These are phyloP conservation scores for Nicator chloris DNA, from an alignment of 2,113 vertebrate genomes.

Conservation along the genomic window DNA sequence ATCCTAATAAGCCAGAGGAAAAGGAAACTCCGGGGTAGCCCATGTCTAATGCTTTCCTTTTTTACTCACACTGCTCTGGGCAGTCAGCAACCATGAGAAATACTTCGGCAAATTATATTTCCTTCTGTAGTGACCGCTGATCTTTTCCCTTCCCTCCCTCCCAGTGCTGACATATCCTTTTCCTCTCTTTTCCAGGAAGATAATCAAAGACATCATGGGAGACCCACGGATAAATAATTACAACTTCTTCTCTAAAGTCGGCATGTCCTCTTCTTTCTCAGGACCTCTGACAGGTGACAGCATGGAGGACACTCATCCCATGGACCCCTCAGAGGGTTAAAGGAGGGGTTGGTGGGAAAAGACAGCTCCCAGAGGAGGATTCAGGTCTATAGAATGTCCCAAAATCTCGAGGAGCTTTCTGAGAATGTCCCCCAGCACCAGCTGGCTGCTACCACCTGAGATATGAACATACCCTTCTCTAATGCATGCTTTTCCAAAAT, in stretches of 20 bases:
- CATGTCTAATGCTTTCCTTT: fast-evolving
- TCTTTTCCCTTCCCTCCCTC: not conserved
- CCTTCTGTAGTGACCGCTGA: not conserved
- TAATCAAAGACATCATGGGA: conserved; percentile 37
- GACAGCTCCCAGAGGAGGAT: not conserved
- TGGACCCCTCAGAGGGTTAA: not conserved
- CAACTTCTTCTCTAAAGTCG: conserved; percentile 1
- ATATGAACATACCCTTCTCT: not conserved
- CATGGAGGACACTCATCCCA: not conserved
- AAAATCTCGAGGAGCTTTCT: not conserved
- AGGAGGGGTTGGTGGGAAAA: not conserved
- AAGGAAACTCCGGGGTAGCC: not conserved
- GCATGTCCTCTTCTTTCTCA: conserved; percentile 59
- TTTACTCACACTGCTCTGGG: not conserved
- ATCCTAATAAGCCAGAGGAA: not conserved
- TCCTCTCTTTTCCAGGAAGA: conserved; percentile 18
- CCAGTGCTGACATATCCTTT: not conserved
- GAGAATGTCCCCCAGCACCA: not conserved
- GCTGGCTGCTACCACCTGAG: not conserved
- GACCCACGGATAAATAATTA: conserved; percentile 63
- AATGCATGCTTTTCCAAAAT: not conserved
- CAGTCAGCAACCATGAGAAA: not conserved
- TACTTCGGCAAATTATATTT: not conserved
- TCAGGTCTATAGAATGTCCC: not conserved
- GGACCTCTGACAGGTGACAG: conserved; percentile 65